Evolutionary conservation across 2,888 invertebrate species (phyloP).

Genomic region (Selenia dentaria): DNA sequence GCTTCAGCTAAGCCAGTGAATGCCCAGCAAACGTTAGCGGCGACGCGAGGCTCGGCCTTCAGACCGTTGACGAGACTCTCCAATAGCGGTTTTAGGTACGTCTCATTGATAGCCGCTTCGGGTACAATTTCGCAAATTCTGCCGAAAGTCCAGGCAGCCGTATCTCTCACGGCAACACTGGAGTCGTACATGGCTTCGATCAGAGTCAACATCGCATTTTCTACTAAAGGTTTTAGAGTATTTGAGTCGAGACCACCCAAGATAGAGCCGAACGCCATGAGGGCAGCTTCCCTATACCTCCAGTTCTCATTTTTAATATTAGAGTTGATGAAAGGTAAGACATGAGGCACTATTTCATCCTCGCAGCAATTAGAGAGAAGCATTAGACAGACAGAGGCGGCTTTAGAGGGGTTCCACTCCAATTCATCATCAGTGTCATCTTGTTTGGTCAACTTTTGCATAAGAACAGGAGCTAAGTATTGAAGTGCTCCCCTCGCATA

Average conservation of each 20-base stretch:
- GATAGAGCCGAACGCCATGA: constrained; percentile 99
- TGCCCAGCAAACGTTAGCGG: constrained; percentile 99
- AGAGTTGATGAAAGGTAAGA: constrained; percentile 97
- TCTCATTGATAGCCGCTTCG: constrained; percentile 95
- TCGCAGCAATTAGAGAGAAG: constrained; percentile 98
- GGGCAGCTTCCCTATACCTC: constrained; percentile 97
- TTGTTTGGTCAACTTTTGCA: constrained; percentile 97
- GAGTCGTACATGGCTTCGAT: constrained; percentile 97
- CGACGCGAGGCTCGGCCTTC: constrained; percentile 97
- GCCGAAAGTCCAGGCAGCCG: constrained; percentile 99
- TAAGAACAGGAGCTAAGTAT: constrained; percentile 96
- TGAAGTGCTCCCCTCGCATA: constrained; percentile 99
- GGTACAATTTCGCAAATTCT: constrained; percentile 98
- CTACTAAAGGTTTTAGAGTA: constrained; percentile 96
- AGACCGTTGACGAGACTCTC: constrained; percentile 94
- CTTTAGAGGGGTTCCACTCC: constrained; percentile 99
- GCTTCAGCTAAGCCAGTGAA: constrained; percentile 98
- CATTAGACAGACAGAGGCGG: constrained; percentile 99
- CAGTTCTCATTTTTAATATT: constrained; percentile 97
- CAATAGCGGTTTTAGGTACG: constrained; percentile 91
- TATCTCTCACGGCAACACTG: constrained; percentile 97
- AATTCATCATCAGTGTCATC: constrained; percentile 99
- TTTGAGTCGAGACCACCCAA: constrained; percentile 95
- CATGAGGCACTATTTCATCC: constrained; percentile 97
- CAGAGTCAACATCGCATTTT: constrained; percentile 98